These are phyloP conservation scores for Psittacula cyanocephala DNA, from an alignment of 2,113 vertebrate species.

Conservation along the genomic window DNA sequence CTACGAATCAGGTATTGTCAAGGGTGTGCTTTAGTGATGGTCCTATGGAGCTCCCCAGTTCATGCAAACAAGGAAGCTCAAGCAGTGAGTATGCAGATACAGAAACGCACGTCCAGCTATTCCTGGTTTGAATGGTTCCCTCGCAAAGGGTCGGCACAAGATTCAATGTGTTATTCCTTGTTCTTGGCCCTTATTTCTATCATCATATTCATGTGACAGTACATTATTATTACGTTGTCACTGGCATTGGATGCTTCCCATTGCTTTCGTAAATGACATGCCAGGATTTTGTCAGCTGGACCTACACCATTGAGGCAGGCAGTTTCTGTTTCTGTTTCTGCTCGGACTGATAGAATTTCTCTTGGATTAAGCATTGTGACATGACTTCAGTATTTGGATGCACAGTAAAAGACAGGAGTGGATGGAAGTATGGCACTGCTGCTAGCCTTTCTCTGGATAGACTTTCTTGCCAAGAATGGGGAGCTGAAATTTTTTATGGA, in stretches of 20 bases:
- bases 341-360: neutral
- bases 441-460: neutral
- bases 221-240: accelerated
- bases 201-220: neutral
- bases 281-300: neutral
- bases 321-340: neutral
- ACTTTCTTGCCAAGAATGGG: neutral
- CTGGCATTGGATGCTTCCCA: neutral
- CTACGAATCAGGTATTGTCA: neutral
- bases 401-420: neutral
- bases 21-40: neutral
- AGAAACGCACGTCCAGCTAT: neutral
- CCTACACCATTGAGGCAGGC: neutral
- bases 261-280: neutral
- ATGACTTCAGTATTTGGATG: neutral
- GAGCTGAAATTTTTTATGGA: neutral
- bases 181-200: neutral
- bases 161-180: neutral
- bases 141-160: neutral
- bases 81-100: neutral
- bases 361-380: neutral
- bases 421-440: neutral
- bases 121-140: neutral
- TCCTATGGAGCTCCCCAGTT: neutral
- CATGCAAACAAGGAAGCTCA: neutral